phyloP scores from a whole-genome alignment of 1,140 invertebrate genomes.

The Camponotus pennsylvanicus region DNA sequence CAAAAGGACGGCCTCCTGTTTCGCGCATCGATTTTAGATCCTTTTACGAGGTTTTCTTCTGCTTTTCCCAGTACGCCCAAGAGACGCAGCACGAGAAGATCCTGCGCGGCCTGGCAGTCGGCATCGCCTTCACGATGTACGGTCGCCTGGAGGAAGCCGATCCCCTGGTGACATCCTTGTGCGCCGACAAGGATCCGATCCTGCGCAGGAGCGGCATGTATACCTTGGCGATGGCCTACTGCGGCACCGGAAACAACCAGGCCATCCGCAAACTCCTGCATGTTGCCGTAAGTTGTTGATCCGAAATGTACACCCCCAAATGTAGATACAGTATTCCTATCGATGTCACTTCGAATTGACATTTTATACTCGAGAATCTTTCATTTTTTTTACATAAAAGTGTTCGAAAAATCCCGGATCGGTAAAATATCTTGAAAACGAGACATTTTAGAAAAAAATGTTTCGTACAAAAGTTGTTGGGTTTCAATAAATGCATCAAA shows the following conservation, averaged over 20 bases:
- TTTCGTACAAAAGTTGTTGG: too few relatives aligned
- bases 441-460: too few relatives aligned
- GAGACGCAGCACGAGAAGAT: conserved; percentile 99
- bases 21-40: neutral
- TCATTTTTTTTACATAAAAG: too few relatives aligned
- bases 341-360: neutral
- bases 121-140: conserved; percentile 98
- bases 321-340: neutral
- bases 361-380: neutral
- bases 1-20: neutral
- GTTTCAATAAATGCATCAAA: too few relatives aligned
- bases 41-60: conserved; percentile 17
- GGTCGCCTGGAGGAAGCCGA: conserved; percentile 98
- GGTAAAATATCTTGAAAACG: too few relatives aligned
- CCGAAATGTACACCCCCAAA: neutral
- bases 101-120: conserved; percentile 96
- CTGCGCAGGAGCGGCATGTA: conserved; percentile 97
- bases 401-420: too few relatives aligned
- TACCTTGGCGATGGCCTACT: conserved; percentile 99
- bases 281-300: conserved; percentile 92
- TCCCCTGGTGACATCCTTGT: conserved; percentile 95
- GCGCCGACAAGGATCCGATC: conserved; percentile 95
- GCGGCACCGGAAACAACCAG: conserved; percentile 98
- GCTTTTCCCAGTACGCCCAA: conserved; percentile 89
- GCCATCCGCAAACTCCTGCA: conserved; percentile 98